A percentile compares a stretch with the other conserved stretches of the same genome.
Conservation (phyloP, 2,113 vertebrate genomes). For the Phodopus roborovskii region DNA sequence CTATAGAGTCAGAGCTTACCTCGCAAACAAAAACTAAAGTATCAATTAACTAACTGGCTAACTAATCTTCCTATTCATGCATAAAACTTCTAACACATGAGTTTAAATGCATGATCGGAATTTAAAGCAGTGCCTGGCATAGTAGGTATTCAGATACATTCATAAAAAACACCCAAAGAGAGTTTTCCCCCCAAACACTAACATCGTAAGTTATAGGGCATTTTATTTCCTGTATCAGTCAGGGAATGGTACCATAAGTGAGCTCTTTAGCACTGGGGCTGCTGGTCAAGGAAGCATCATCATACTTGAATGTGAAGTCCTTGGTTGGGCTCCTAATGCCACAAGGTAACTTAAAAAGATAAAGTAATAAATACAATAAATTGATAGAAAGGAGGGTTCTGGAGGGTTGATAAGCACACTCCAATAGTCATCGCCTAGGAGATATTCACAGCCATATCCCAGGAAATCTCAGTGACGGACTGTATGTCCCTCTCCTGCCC, state of each 20-base stretch:
- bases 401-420: not conserved
- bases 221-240: not conserved
- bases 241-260: not conserved
- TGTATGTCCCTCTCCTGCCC: slow-evolving; percentile 1
- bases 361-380: not conserved
- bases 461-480: not conserved
- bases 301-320: not conserved
- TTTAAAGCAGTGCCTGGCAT: slow-evolving; percentile 7
- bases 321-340: not conserved
- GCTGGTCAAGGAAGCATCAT: too few species aligned
- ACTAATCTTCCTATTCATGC: not conserved
- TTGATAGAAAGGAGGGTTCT: not conserved
- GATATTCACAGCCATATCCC: not conserved
- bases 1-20: not conserved
- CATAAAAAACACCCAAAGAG: not conserved
- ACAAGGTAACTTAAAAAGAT: not conserved
- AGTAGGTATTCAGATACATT: not conserved
- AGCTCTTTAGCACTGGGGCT: not conserved
- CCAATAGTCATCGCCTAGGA: not conserved
- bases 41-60: not conserved
- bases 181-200: slow-evolving; percentile 13
- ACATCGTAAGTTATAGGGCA: not conserved
- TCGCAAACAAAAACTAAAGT: not conserved
- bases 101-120: not conserved
- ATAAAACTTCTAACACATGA: not conserved